Evolutionary conservation across 2,113 vertebrate species (phyloP).

Genomic region (Gymnocephalus cernua): DNA sequence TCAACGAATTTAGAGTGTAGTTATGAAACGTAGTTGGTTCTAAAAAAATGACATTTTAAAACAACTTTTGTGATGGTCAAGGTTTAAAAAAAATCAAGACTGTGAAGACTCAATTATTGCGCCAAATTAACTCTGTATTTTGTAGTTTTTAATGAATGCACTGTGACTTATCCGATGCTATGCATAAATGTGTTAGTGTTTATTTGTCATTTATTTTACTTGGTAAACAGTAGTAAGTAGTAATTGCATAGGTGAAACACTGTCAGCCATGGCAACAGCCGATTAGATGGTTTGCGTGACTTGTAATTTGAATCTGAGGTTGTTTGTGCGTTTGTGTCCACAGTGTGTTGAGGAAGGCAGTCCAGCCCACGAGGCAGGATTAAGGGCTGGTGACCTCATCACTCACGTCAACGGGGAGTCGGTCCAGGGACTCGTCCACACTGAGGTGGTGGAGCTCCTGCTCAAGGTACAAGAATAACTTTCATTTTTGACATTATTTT

Average conservation of each 20-base stretch:
- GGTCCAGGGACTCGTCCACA: constrained; percentile 93
- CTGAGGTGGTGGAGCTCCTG: constrained; percentile 93
- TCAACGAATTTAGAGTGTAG: neutral
- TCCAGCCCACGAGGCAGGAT: constrained; percentile 91
- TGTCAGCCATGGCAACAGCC: neutral
- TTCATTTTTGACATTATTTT: neutral
- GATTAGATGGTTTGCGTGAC: constrained; percentile 9
- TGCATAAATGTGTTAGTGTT: neutral
- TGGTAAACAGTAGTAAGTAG: constrained; percentile 1
- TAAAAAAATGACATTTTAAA: neutral
- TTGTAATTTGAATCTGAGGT: constrained; percentile 17
- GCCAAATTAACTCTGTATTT: neutral
- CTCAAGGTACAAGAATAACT: constrained; percentile 87
- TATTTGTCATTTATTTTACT: neutral
- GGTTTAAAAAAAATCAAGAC: neutral
- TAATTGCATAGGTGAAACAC: constrained; percentile 4
- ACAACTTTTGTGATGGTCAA: neutral
- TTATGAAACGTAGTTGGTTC: neutral
- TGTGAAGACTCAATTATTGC: neutral
- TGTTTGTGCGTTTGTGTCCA: constrained; percentile 24
- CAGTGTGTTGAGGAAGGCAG: constrained; percentile 94
- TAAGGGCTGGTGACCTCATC: constrained; percentile 93
- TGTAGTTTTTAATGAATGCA: neutral
- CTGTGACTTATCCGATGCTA: neutral
- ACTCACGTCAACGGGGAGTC: constrained; percentile 95